phyloP scores from a whole-genome alignment of 2,797 vertebrate species.

The Steatocranus sp. region DNA sequence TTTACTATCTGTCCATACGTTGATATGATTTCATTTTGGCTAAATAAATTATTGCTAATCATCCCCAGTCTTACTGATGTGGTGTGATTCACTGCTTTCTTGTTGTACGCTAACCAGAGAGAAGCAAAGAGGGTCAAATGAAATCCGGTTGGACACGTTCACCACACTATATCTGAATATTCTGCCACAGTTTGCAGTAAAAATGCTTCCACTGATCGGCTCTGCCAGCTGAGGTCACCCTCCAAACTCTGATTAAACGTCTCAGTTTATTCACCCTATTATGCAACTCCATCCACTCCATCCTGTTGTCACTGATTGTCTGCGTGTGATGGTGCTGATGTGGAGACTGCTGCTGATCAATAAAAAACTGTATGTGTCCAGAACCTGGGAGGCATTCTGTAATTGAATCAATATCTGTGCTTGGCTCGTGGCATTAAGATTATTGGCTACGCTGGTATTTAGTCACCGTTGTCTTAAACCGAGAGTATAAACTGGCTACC shows the following conservation, averaged over 20 bases:
- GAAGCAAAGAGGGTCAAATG: not conserved
- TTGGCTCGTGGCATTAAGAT: slow-evolving; percentile 74
- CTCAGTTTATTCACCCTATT: not conserved
- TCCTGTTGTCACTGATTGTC: slow-evolving; percentile 46
- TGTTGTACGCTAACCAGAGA: rapidly evolving
- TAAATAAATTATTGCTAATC: not conserved
- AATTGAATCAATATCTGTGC: slow-evolving; percentile 78
- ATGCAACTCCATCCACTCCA: slow-evolving; percentile 35
- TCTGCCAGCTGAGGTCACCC: not conserved
- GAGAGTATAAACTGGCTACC: slow-evolving; percentile 62
- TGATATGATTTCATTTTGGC: not conserved
- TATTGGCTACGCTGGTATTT: slow-evolving; percentile 72
- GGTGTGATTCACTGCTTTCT: not conserved
- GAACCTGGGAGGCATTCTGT: slow-evolving; percentile 73
- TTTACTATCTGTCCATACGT: not conserved
- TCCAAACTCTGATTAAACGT: not conserved
- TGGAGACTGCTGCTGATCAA: slow-evolving; percentile 59
- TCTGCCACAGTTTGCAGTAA: not conserved
- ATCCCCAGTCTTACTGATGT: not conserved
- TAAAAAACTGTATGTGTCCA: slow-evolving; percentile 71
- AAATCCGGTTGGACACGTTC: not conserved
- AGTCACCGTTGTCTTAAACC: slow-evolving; percentile 73
- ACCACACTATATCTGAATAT: not conserved
- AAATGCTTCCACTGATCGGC: not conserved
- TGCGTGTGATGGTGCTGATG: slow-evolving; percentile 31